phyloP scores from a whole-genome alignment of 2,888 invertebrate species.

The Amiota communis region DNA sequence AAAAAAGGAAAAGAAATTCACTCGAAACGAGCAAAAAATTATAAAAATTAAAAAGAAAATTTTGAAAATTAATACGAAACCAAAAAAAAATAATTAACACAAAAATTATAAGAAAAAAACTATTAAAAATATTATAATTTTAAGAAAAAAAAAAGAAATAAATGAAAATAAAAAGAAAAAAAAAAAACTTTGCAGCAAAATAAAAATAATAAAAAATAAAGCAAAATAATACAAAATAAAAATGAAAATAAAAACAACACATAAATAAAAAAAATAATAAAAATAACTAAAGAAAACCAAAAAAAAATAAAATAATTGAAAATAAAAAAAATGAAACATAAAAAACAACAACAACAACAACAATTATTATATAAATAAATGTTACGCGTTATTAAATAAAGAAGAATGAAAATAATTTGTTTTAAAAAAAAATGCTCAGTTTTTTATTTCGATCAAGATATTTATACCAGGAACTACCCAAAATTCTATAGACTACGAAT shows the following conservation, averaged over 20 bases:
- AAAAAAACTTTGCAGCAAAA: conserved; percentile 46
- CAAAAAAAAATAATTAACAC: conserved; percentile 34
- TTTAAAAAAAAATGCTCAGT: conserved; percentile 63
- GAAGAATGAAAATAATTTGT: conserved; percentile 73
- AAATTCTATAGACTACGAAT: no score
- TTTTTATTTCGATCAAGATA: not conserved
- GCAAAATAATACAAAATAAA: conserved; percentile 48
- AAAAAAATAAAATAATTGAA: conserved; percentile 20
- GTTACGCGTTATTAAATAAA: conserved; percentile 82
- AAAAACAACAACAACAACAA: conserved; percentile 41
- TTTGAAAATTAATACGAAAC: conserved; percentile 43
- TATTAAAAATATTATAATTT: conserved; percentile 26
- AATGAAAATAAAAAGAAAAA: conserved; percentile 34
- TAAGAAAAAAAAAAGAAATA: conserved; percentile 40
- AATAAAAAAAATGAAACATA: conserved; percentile 40
- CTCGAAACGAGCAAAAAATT: conserved; percentile 43
- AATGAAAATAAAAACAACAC: conserved; percentile 39
- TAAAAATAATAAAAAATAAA: conserved; percentile 50
- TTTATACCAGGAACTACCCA: no score
- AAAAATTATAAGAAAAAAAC: conserved; percentile 38
- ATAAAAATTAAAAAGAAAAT: conserved; percentile 41
- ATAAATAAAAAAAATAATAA: conserved; percentile 40
- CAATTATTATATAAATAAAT: conserved; percentile 74
- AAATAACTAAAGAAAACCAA: conserved; percentile 44
- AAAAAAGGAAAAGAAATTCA: conserved; percentile 34